Conservation (phyloP, 2,888 invertebrate species). For the Lymantria monacha region DNA sequence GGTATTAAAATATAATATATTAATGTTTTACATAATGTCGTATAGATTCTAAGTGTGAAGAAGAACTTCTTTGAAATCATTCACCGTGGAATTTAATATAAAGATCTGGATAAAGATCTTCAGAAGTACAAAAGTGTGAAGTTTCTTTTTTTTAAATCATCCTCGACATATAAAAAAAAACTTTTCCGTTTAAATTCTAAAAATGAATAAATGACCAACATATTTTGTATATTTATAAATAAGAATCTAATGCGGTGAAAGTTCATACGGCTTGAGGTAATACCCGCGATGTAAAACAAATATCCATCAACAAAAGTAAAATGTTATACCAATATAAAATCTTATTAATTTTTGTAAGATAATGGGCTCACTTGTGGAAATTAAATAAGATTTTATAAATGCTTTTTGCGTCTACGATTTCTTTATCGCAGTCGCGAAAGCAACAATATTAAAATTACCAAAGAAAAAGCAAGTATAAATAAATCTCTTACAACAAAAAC, state of each 20-base stretch:
- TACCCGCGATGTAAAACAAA: constrained; percentile 23
- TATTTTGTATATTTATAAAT: constrained; percentile 65
- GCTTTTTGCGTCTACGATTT: constrained; percentile 29
- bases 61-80: constrained; percentile 6
- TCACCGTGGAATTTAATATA: background rate
- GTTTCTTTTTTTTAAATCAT: constrained; percentile 44
- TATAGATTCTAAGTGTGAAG: constrained; percentile 37
- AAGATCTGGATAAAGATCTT: no score
- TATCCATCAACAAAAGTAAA: constrained; percentile 6
- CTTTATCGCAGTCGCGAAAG: constrained; percentile 21
- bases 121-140: constrained; percentile 2
- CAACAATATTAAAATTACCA: constrained; percentile 38
- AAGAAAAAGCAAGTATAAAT: constrained; percentile 9
- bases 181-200: constrained; percentile 48
- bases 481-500: background rate
- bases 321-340: constrained; percentile 51
- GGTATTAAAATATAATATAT: constrained; percentile 35
- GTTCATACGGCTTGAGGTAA: constrained; percentile 34
- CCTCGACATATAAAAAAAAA: constrained; percentile 29
- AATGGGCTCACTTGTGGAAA: constrained; percentile 66
- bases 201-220: constrained; percentile 60
- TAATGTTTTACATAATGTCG: constrained; percentile 41
- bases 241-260: constrained; percentile 44
- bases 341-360: constrained; percentile 46
- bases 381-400: constrained; percentile 58